Conservation (phyloP, 37 sponge, comb jelly and placozoan species). For the Haliclona indistincta region DNA sequence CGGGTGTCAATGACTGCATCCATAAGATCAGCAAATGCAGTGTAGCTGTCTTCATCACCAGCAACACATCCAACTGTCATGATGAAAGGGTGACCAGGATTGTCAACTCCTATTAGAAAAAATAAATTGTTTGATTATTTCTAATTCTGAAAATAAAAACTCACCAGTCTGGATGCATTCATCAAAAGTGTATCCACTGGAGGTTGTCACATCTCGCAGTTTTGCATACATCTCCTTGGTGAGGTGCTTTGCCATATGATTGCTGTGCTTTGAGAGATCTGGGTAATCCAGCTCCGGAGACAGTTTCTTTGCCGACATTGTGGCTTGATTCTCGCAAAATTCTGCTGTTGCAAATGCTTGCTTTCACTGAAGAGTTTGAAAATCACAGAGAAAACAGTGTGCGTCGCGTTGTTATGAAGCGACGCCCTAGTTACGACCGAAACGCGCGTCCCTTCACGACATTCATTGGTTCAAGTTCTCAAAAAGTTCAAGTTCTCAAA, state of each 20-base stretch:
- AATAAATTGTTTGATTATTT: not conserved
- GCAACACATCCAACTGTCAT: constrained; percentile 69
- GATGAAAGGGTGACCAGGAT: constrained; percentile 71
- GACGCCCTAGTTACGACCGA: too few species aligned
- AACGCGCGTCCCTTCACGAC: too few species aligned
- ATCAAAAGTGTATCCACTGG: constrained; percentile 57
- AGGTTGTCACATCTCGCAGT: constrained; percentile 49
- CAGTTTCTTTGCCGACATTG: constrained; percentile 9
- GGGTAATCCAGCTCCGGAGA: constrained; percentile 41
- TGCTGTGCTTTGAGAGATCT: constrained; percentile 66
- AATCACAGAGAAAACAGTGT: too few species aligned
- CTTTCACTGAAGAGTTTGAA: too few species aligned
- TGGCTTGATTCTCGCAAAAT: too few species aligned
- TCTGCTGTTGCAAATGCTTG: too few species aligned
- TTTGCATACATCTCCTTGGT: constrained; percentile 53
- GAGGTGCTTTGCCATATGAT: constrained; percentile 67
- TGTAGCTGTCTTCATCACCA: constrained; percentile 68
- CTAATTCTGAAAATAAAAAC: not conserved
- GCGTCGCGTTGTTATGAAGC: too few species aligned
- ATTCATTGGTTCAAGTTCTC: too few species aligned
- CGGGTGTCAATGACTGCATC: constrained; percentile 56
- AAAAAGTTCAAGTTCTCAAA: too few species aligned
- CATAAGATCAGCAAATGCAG: constrained; percentile 50
- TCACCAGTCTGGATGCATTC: constrained; percentile 59
- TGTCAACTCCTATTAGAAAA: constrained; percentile 50